Conservation (phyloP, 2,888 invertebrate species). For the Thecophora atra region DNA sequence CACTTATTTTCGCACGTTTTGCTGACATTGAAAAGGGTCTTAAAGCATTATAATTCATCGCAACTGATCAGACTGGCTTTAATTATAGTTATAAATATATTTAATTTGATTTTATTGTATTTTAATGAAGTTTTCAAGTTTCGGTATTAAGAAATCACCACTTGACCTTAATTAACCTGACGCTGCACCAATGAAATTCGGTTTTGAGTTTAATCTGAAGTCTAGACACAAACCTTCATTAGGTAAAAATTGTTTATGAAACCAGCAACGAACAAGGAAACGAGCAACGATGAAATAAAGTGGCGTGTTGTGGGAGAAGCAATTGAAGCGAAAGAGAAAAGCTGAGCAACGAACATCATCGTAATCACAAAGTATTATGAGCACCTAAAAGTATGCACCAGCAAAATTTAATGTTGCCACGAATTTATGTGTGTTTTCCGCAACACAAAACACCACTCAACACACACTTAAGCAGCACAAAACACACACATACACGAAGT, state of each 20-base stretch:
- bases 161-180: neutral
- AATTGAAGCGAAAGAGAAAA: neutral
- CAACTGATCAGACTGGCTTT: too few species aligned
- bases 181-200: neutral
- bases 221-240: slow-evolving; percentile 30
- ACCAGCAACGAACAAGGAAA: neutral
- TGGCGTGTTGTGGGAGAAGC: too few species aligned
- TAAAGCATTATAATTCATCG: too few species aligned
- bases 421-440: slow-evolving; percentile 14
- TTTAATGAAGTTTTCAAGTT: neutral
- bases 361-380: neutral
- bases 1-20: neutral
- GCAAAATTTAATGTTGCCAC: slow-evolving; percentile 11
- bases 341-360: neutral
- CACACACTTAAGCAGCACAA: too few species aligned
- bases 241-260: slow-evolving; percentile 21
- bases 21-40: neutral
- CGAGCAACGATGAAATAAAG: neutral
- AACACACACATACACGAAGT: too few species aligned
- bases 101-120: too few species aligned
- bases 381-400: slow-evolving; percentile 4
- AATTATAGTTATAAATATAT: too few species aligned
- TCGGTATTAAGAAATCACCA: neutral
- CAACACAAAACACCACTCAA: neutral
- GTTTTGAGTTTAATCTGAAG: slow-evolving; percentile 17